Evolutionary conservation across 1,140 invertebrate species (phyloP), one percentile per base, ranked within the genome.

Genomic region (Gryllus bimaculatus): DNA sequence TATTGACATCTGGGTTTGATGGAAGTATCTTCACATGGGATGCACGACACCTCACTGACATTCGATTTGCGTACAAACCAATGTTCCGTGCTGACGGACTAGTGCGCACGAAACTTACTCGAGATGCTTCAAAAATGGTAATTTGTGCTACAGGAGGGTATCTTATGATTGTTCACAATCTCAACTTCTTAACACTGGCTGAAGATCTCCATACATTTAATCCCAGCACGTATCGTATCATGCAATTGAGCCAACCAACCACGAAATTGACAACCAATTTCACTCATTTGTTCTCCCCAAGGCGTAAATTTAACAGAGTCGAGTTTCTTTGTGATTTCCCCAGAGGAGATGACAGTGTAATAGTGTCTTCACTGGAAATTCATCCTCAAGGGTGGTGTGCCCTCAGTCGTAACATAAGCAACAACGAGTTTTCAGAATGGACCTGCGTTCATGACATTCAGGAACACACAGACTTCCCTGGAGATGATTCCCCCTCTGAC

Each of bases 21-120:
- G 96, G 96, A 18, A 94, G 93, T 82, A 95, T 98, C 85, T 96
- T 94, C 83, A 94, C 95, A 6, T 98, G 96, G 96, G 95, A 98
- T 85, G 95, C 98, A 47, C 96, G 97, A 86, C 91, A 90, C 82
- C 90, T 89, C 83, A 93, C 93, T 47, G 94, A 95, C 83, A 91
- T 90, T 82, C 93, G 92, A 81, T 88, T 92, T 82, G 87, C 92
- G 8, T 94, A 93, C 84, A 93, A 94, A 82, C 90, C 92, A 83
- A 93, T 97, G 7, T 96, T 97, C 84, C 88, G 91, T 80, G 93
- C 92, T 21, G 92, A 92, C 81, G 94, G 94, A 3, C 84, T 98
- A 76, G 97, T 98, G 96, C 87, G 96, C 73, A 96, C 94, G 80
- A 90, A 94, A 79, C 87, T 98, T 80, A 93, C 92, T 48, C 94